Evolutionary conservation across 2,888 invertebrate genomes (phyloP), one percentile per base, ranked within the genome.

Genomic region (Cryptocheilus praepositus): DNA sequence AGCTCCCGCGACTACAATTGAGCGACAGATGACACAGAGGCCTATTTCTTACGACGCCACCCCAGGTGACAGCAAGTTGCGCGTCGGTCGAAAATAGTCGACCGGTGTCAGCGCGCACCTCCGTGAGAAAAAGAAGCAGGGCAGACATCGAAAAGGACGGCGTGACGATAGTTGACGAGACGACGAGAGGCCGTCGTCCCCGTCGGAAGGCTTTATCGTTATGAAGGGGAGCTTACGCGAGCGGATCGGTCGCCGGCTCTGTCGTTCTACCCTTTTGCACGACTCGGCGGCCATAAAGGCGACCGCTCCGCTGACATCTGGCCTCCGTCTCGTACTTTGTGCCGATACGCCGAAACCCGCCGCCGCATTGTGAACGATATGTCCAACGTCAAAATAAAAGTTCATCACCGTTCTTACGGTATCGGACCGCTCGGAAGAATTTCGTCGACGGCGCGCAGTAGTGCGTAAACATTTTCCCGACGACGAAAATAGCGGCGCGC

Each of bases 231-330:
- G 7, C n/a, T n/a, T 15, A 36, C 11, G 36, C 36, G 7, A 11
- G 36, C 36, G 36, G 8, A 7, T 36, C 36, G 36, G 36, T 11
- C 36, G 44, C 21, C 19, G 44, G 51, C 55, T 66, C 66, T 54
- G 19, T 52, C 67, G 46, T 58, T 44, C 45, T 44, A 21, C 21
- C 58, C 56, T 22, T 25, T 21, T n/a, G 5, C 18, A 7, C 49
- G 49, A 18, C 49, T 5, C 11, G 5, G 49, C 18, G 8, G 16
- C 18, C 46, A 61, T 64, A 65, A 65, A 65, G 68, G 64, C 61
- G 46, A 28, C 68, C 64, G 65, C 68, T 56, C 25, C 55, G 54
- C 64, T 59, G 67, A 64, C 67, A 67, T 67, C 64, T 67, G 67
- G 67, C 25, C 11, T 55, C 55, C 58, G 53, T 57, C 56, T 25